Evolutionary conservation across 2,113 vertebrate genomes (phyloP).

Genomic region (Orycteropus afer): DNA sequence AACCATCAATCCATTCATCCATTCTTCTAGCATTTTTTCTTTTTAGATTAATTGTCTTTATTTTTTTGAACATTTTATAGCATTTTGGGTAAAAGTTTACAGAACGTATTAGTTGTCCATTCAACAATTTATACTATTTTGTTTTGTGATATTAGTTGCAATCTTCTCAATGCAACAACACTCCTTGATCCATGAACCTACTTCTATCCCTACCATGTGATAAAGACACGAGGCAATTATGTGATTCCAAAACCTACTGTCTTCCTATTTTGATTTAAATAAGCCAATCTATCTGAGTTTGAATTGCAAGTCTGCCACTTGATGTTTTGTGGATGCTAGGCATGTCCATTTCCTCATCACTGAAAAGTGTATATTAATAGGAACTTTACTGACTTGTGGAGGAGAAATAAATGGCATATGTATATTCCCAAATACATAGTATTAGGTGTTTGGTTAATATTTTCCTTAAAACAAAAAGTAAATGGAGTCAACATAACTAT

Average conservation of each 20-base stretch:
- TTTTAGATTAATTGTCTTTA: too few species aligned
- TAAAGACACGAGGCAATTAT: neutral
- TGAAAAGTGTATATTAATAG: conserved; percentile 4
- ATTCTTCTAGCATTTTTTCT: neutral
- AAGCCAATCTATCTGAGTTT: neutral
- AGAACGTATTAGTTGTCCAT: too few species aligned
- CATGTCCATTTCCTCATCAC: neutral
- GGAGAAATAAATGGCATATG: conserved; percentile 18
- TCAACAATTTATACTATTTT: too few species aligned
- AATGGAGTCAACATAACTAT: neutral
- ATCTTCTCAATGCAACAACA: too few species aligned
- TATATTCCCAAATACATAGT: neutral
- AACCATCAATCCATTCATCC: neutral
- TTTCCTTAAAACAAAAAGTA: conserved; percentile 14
- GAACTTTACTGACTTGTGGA: neutral
- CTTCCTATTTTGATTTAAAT: conserved; percentile 11
- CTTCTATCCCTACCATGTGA: neutral
- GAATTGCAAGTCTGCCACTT: neutral
- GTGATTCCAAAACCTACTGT: neutral
- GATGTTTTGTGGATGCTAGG: neutral
- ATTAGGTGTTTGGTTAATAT: neutral
- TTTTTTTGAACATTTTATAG: too few species aligned
- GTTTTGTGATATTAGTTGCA: too few species aligned
- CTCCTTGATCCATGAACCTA: neutral
- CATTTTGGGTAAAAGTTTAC: too few species aligned